phyloP scores from a whole-genome alignment of 2,797 vertebrate species.

The Sciaenops ocellatus region DNA sequence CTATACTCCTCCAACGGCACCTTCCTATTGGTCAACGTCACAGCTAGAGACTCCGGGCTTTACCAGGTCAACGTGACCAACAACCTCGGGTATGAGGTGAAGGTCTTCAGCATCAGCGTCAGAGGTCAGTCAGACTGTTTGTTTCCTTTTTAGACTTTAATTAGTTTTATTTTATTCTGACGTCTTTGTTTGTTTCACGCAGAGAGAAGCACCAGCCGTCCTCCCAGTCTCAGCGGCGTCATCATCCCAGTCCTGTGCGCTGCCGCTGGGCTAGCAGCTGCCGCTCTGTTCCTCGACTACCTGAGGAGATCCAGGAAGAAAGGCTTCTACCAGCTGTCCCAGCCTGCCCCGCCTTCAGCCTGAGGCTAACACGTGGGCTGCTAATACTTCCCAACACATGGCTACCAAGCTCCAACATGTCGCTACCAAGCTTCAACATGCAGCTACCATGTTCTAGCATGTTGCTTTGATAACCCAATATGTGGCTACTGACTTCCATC shows the following conservation, averaged over 20 bases:
- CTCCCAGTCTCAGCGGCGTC: conserved; percentile 39
- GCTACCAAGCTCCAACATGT: background rate
- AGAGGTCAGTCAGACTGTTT: conserved; percentile 62
- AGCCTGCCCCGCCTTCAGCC: conserved; percentile 52
- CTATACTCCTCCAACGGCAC: conserved; percentile 73
- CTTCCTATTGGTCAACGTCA: conserved; percentile 81
- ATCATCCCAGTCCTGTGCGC: conserved; percentile 54
- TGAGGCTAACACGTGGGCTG: conserved; percentile 1
- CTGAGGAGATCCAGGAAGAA: conserved; percentile 79
- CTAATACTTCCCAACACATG: background rate
- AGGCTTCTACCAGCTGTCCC: conserved; percentile 81
- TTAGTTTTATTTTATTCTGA: background rate
- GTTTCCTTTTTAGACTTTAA: too few species aligned
- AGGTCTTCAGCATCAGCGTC: conserved; percentile 79
- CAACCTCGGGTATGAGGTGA: conserved; percentile 76
- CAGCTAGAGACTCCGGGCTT: conserved; percentile 72
- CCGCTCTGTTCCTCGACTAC: conserved; percentile 65
- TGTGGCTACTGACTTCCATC: background rate
- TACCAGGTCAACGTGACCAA: conserved; percentile 83
- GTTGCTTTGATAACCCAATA: background rate
- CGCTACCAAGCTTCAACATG: background rate
- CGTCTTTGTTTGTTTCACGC: background rate
- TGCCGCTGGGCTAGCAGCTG: conserved; percentile 32
- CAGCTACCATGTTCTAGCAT: fast-evolving
- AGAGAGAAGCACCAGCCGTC: conserved; percentile 60